Percentiles rank a stretch among this genome's conserved stretches.
These are phyloP conservation scores for Lacanobia oleracea DNA, from an alignment of 2,888 invertebrate species.

Conservation along the genomic window DNA sequence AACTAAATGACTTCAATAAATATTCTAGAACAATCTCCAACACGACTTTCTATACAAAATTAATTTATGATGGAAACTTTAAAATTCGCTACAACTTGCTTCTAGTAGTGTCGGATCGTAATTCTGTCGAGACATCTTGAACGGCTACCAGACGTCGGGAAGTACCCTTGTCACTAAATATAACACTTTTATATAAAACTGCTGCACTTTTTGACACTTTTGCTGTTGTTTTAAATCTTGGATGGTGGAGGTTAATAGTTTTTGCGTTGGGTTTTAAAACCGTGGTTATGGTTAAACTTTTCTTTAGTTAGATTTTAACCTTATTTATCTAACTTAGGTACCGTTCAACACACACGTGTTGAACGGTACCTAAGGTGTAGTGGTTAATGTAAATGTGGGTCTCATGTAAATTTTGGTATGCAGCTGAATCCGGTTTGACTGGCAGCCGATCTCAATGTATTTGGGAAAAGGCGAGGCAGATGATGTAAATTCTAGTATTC, in stretches of 20 bases:
- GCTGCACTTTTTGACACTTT: constrained; percentile 19
- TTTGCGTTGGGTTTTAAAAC: neutral
- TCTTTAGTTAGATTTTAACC: neutral
- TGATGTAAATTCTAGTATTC: neutral
- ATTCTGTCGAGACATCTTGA: constrained; percentile 57
- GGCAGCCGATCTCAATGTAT: too few species aligned
- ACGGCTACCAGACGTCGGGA: constrained; percentile 45
- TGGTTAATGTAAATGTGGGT: too few species aligned
- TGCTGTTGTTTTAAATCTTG: constrained; percentile 20
- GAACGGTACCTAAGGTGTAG: too few species aligned
- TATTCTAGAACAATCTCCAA: constrained; percentile 23
- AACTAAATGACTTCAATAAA: constrained; percentile 19
- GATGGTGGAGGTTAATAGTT: neutral
- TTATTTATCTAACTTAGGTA: neutral
- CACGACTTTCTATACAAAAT: constrained; percentile 27
- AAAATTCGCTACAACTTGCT: constrained; percentile 43
- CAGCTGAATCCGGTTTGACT: too few species aligned
- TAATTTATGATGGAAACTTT: constrained; percentile 44
- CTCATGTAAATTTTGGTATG: too few species aligned
- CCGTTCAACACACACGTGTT: too few species aligned
- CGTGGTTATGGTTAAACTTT: too few species aligned
- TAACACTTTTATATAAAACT: constrained; percentile 34
- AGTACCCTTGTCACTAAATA: constrained; percentile 50
- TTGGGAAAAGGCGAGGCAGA: neutral
- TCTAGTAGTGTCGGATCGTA: constrained; percentile 48